These are phyloP conservation scores for Pseudolaguvia tuberculata DNA, from an alignment of 2,113 vertebrate genomes.

Conservation along the genomic window DNA sequence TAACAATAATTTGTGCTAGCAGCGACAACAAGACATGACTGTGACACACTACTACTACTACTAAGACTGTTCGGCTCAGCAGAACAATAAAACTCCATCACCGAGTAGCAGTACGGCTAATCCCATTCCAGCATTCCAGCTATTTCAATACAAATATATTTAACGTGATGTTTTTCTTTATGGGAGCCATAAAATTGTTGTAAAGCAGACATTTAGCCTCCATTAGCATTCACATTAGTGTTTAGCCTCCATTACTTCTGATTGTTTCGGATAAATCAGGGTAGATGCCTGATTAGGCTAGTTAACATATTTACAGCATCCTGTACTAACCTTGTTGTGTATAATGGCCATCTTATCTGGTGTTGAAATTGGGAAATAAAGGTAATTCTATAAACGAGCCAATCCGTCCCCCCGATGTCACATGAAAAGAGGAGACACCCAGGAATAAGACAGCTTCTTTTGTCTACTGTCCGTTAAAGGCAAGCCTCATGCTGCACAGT, in stretches of 20 bases:
- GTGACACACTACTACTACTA: no score
- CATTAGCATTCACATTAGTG: constrained; percentile 1
- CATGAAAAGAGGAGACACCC: neutral
- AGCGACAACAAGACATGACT: neutral
- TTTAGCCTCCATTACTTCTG: constrained; percentile 22
- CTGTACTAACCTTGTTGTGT: constrained; percentile 29
- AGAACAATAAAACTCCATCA: constrained; percentile 5
- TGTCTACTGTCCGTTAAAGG: constrained; percentile 35
- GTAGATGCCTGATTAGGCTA: neutral
- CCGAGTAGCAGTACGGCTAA: neutral
- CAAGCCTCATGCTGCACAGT: constrained; percentile 39
- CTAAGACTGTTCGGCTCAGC: neutral
- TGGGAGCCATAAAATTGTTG: neutral
- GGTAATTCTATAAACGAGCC: neutral
- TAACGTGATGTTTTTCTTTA: neutral
- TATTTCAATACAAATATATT: neutral
- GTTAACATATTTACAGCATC: constrained; percentile 25
- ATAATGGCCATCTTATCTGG: neutral
- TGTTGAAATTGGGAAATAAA: constrained; percentile 15
- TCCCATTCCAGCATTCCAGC: neutral
- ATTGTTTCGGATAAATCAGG: constrained; percentile 23
- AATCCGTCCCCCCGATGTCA: constrained; percentile 2
- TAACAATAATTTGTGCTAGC: neutral
- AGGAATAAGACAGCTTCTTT: constrained; percentile 26
- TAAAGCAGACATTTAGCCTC: constrained; percentile 3